Conservation (phyloP, 2,888 invertebrate genomes). For the Willowsia nigromaculata region DNA sequence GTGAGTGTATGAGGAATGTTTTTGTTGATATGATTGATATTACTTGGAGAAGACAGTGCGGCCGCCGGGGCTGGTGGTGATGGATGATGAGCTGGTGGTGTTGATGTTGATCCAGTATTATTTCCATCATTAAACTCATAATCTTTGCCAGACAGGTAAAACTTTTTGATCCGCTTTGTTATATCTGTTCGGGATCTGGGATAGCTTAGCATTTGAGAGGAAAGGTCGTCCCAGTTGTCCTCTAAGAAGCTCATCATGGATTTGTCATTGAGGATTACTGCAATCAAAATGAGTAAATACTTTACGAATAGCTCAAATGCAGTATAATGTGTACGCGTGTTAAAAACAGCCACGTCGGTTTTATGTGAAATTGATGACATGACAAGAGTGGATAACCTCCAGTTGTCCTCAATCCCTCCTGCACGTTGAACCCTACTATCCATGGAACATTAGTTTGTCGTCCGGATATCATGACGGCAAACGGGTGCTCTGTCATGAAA, state of each 20-base stretch:
- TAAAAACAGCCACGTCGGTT: too few relatives aligned
- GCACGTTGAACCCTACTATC: constrained; percentile 74
- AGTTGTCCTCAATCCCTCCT: constrained; percentile 73
- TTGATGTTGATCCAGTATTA: background rate
- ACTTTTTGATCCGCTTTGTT: constrained; percentile 69
- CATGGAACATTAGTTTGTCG: constrained; percentile 71
- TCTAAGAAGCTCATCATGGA: constrained; percentile 64
- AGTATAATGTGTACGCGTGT: too few relatives aligned
- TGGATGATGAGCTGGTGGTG: background rate
- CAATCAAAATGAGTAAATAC: background rate
- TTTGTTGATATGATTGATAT: background rate
- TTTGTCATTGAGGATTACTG: constrained; percentile 71
- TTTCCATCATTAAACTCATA: constrained; percentile 58
- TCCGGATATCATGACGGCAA: constrained; percentile 68
- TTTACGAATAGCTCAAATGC: background rate
- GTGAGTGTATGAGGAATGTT: background rate
- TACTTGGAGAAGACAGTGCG: background rate
- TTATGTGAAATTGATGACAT: too few relatives aligned
- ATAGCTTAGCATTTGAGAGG: constrained; percentile 63
- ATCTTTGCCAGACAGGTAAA: constrained; percentile 68
- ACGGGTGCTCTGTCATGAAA: constrained; percentile 75
- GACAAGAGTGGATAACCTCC: constrained; percentile 63
- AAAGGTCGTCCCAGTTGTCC: constrained; percentile 62
- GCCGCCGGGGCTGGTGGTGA: background rate
- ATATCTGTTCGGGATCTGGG: constrained; percentile 70